Base-by-base conservation (phyloP, 1,140 invertebrate genomes). In the Drosophila pandora region DNA sequence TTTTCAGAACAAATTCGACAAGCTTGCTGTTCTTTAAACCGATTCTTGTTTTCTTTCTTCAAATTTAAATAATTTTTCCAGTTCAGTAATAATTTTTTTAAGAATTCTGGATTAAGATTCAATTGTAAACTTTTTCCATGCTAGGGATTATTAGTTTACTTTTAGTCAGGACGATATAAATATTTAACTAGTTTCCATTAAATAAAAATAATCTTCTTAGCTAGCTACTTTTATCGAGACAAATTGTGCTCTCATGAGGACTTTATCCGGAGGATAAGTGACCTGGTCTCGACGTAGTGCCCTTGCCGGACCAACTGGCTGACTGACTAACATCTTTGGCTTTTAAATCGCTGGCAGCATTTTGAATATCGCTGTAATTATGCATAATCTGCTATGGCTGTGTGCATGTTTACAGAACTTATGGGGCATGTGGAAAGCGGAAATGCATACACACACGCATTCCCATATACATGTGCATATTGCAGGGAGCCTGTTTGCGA, bases 371-470 rank as follows among this genome's bases (percentile, higher is more conserved):
- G 39, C 28, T 59, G 62, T 68, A 76, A 76, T 76, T 76, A 76
- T 61, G 73, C 72, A 79, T 68, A 67, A 79, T 53, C 62, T 52
- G 41, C 17, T 12, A 34, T 34, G 45, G 22, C 48, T 61, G 57
- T 28, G 34, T 45, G 34, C 41, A 21, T 49, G 53, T 25, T 21
- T 32, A 13, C 63, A 9, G 43, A 56, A 43, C 52, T 41, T 8
- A 60, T 43, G 55, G 43, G n/a, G 43, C 43, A 22, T 47, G 21
- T 2, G 23, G 43, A 47, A 41, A 63, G 43, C 77, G 71, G 71
- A 80, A 75, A 53, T 76, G 59, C 77, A 79, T 64, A 79, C n/a
- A 49, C n/a, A 49, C 45, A 59, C 73, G 43, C 48, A 61, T 72
- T 25, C 60, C 34, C n/a, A 32, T 57, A 53, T 45, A 56, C 12